Percentiles rank a stretch among this genome's conserved stretches.
Conservation (phyloP, 2,113 vertebrate genomes). For the Leuciscus idus region DNA sequence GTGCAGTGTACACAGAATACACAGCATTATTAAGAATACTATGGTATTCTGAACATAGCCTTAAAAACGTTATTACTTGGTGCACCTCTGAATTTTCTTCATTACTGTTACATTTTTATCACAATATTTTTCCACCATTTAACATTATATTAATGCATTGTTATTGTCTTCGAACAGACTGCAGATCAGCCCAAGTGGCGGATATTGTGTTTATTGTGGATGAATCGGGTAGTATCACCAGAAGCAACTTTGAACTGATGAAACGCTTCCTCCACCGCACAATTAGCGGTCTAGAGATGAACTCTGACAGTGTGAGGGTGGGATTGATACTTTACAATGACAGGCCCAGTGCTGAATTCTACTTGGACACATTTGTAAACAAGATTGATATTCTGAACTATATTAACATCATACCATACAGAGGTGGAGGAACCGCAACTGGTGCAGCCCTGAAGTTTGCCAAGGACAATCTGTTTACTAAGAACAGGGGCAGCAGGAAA, state of each 20-base stretch:
- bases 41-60: background rate
- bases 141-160: background rate
- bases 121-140: background rate
- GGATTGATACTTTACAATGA: conserved; percentile 78
- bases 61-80: background rate
- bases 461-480: conserved; percentile 67
- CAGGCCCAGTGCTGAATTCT: conserved; percentile 67
- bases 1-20: background rate
- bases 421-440: conserved; percentile 68
- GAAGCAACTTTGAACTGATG: conserved; percentile 71
- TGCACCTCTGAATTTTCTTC: background rate
- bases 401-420: conserved; percentile 78
- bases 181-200: conserved; percentile 70
- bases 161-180: conserved; percentile 71
- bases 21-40: background rate
- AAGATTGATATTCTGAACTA: conserved; percentile 74
- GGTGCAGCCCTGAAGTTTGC: conserved; percentile 78
- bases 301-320: conserved; percentile 66
- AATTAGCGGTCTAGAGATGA: conserved; percentile 71
- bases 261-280: conserved; percentile 77
- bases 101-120: background rate
- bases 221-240: conserved; percentile 72
- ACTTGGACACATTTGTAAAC: conserved; percentile 72
- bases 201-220: conserved; percentile 86
- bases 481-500: conserved; percentile 71